Percentiles rank a stretch among this genome's conserved stretches.
Conservation (phyloP, 2,113 vertebrate species). For the Numenius arquata region DNA sequence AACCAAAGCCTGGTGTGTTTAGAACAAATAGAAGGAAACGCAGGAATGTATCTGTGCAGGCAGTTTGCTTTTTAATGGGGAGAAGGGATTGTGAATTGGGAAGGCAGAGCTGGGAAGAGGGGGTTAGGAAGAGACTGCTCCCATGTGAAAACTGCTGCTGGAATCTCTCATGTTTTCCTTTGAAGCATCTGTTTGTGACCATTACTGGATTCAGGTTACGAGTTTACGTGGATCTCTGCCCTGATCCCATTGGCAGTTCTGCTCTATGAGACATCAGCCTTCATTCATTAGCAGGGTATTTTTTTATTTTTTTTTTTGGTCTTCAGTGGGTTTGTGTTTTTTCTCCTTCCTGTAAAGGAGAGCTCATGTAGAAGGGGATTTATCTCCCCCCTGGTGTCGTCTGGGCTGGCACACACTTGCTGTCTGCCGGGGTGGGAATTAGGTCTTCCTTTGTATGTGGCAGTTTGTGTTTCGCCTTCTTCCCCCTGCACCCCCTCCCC, state of each 20-base stretch:
- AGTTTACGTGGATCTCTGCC: not conserved
- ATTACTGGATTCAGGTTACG: not conserved
- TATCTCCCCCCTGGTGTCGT: not conserved
- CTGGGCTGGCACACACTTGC: not conserved
- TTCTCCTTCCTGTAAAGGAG: not conserved
- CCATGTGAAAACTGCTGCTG: not conserved
- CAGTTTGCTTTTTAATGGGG: not conserved
- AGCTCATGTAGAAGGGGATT: not conserved
- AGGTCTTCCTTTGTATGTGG: conserved; percentile 1
- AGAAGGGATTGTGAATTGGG: not conserved
- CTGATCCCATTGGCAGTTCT: not conserved
- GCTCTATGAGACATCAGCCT: not conserved
- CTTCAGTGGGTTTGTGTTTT: not conserved
- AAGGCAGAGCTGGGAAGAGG: not conserved
- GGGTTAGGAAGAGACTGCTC: not conserved
- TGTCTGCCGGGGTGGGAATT: conserved; percentile 16
- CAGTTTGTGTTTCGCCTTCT: not conserved
- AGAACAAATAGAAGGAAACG: not conserved
- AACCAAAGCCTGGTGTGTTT: not conserved
- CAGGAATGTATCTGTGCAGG: not conserved
- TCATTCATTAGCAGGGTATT: not conserved
- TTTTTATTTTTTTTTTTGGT: not conserved
- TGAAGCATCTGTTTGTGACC: not conserved
- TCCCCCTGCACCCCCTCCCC: not conserved
- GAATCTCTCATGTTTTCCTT: not conserved